These are phyloP conservation scores for Caenorhabditis sulstoni DNA, from an alignment of 2,888 invertebrate species.

Conservation along the genomic window DNA sequence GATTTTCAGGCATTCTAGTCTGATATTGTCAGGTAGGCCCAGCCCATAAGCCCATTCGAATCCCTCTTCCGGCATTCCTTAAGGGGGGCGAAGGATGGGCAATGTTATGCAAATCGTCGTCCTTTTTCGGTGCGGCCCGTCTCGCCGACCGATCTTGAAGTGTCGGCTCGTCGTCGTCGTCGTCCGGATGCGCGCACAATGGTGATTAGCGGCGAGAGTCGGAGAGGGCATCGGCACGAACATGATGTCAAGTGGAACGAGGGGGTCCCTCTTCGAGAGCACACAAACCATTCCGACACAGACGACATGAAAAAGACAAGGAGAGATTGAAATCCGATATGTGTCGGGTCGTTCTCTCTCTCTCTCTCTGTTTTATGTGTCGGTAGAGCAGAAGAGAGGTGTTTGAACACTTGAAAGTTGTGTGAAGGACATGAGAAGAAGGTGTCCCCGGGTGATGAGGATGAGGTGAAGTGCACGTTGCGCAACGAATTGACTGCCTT, in stretches of 20 bases:
- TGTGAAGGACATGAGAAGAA: conserved; percentile 9
- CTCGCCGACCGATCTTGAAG: not conserved
- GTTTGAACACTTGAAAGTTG: conserved; percentile 22
- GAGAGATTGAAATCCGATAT: conserved; percentile 36
- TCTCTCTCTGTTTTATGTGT: conserved; percentile 1
- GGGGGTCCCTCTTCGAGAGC: not conserved
- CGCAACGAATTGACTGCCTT: too few species aligned
- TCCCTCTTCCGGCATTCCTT: too few species aligned
- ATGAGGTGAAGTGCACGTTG: conserved; percentile 1
- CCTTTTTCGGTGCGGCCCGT: not conserved
- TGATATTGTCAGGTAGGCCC: too few species aligned
- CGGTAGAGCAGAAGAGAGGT: conserved; percentile 4
- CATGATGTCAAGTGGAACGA: conserved; percentile 51
- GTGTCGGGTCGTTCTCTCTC: too few species aligned
- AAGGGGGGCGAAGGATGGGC: too few species aligned
- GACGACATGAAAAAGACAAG: conserved; percentile 3
- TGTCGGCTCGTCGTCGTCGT: conserved; percentile 7
- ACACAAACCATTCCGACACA: not conserved
- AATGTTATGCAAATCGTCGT: not conserved
- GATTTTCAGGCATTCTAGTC: too few species aligned
- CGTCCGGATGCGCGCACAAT: conserved; percentile 37
- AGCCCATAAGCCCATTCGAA: too few species aligned
- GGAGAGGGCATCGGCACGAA: too few species aligned
- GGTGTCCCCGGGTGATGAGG: conserved; percentile 10
- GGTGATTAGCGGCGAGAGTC: too few species aligned